Conservation (phyloP, 2,888 invertebrate genomes). For the Dimorphilus gyrociliatus region DNA sequence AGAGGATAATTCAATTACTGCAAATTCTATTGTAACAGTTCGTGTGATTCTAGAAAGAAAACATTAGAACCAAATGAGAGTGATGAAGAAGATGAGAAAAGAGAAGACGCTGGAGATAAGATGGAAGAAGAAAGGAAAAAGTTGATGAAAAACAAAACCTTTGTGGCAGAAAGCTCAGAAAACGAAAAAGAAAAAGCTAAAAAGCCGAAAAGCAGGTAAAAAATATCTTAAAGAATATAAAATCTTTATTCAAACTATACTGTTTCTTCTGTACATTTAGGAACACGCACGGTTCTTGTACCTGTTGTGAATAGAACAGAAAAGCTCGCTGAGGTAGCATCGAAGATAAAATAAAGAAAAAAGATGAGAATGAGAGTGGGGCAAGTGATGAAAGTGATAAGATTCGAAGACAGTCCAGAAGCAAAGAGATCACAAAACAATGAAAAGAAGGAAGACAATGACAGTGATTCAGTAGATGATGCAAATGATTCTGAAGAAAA, state of each 20-base stretch:
- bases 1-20: slow-evolving; percentile 79
- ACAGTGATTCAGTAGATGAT: slow-evolving; percentile 7
- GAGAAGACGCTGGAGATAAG: slow-evolving; percentile 5
- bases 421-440: slow-evolving; percentile 1
- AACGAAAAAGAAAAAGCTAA: too few relatives aligned
- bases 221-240: too few relatives aligned
- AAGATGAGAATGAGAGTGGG: not conserved
- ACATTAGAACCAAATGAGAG: slow-evolving; percentile 46
- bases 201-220: too few relatives aligned
- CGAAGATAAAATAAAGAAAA: not conserved
- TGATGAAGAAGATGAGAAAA: slow-evolving; percentile 6
- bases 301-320: too few relatives aligned
- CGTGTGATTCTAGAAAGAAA: slow-evolving; percentile 69
- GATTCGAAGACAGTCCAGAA: slow-evolving; percentile 4
- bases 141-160: too few relatives aligned
- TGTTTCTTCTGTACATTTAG: too few relatives aligned
- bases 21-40: slow-evolving; percentile 91
- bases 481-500: slow-evolving; percentile 1
- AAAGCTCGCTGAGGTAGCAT: too few relatives aligned
- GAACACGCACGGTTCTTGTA: too few relatives aligned
- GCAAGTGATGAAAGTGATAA: slow-evolving; percentile 1
- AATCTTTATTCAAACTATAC: too few relatives aligned
- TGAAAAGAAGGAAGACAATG: slow-evolving; percentile 11
- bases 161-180: too few relatives aligned
- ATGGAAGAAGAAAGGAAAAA: slow-evolving; percentile 8